phyloP scores from a whole-genome alignment of 1,140 invertebrate species.

The Papilio aristodemus region DNA sequence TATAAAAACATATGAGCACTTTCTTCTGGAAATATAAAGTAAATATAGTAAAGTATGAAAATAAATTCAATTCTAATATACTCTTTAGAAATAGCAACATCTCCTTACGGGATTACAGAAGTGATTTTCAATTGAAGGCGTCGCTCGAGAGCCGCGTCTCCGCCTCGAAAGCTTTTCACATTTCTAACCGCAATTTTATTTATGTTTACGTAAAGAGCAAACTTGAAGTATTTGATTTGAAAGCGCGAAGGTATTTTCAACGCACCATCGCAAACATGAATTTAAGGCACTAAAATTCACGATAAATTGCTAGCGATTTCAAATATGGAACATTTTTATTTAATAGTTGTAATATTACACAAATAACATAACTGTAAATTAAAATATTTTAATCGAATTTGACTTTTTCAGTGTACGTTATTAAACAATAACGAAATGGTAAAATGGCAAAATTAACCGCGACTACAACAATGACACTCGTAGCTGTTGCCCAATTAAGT shows the following conservation, averaged over 20 bases:
- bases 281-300: too few species aligned
- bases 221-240: background rate
- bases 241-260: background rate
- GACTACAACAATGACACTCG: slow-evolving; percentile 7
- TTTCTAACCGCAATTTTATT: slow-evolving; percentile 11
- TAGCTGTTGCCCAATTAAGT: slow-evolving; percentile 19
- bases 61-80: background rate
- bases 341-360: background rate
- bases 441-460: slow-evolving; percentile 11
- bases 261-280: too few species aligned
- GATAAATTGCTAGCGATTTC: too few species aligned
- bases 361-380: background rate
- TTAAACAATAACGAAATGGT: background rate
- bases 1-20: background rate
- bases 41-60: background rate
- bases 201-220: slow-evolving; percentile 8
- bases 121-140: slow-evolving; percentile 16
- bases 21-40: background rate
- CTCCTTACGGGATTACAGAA: background rate
- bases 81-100: slow-evolving; percentile 11
- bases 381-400: background rate
- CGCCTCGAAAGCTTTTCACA: slow-evolving; percentile 3
- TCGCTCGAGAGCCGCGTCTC: slow-evolving; percentile 1
- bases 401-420: background rate
- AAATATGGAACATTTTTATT: background rate